Evolutionary conservation across 2,888 invertebrate genomes (phyloP), one percentile per base, ranked within the genome.

Genomic region (Gari tellinella): DNA sequence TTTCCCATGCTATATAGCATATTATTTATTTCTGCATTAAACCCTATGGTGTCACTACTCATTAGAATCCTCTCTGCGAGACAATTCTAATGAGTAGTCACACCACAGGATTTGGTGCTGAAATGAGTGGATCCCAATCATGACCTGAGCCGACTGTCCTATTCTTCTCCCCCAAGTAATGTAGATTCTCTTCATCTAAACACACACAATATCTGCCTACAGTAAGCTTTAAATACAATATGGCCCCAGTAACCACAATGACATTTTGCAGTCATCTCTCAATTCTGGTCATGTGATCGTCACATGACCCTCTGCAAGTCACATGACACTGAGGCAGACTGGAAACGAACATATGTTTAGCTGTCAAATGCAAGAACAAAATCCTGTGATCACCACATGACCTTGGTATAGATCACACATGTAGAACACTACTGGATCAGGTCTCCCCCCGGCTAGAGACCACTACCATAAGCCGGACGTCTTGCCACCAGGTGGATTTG

Each of bases 401-500:
- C 23, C 21, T 48, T 12, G 3, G 26, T 48, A 48, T 14, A 21
- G 14, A 14, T 19, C 51, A 51, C 51, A 26, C 14, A 26, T 25
- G 10, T 38, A 49, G 25, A 38, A 12, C 26, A 17, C 40, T 41
- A 56, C 25, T 40, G 62, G 38, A 52, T 31, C n/a, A n/a, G n/a
- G n/a, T n/a, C 17, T 53, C 37, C 19, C 21, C 12, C 1, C 31
- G 37, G 43, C n/a, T 41, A 14, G 10, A 10, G 15, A 14, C 19
- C 38, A 60, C 72, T 77, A 88, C 88, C 88, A 88, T 23, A 88
- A 69, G 21, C 82, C 83, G 15, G 86, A 79, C 0, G 89, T 85
- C 52, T 82, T 84, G 15, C 91, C 91, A 62, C 91, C 91, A 21
- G 91, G 91, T n/a, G 91, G 91, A 56, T 90, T 88, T 14, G 78